phyloP scores from a whole-genome alignment of 2,888 invertebrate species.

The Xanthorhoe designata region DNA sequence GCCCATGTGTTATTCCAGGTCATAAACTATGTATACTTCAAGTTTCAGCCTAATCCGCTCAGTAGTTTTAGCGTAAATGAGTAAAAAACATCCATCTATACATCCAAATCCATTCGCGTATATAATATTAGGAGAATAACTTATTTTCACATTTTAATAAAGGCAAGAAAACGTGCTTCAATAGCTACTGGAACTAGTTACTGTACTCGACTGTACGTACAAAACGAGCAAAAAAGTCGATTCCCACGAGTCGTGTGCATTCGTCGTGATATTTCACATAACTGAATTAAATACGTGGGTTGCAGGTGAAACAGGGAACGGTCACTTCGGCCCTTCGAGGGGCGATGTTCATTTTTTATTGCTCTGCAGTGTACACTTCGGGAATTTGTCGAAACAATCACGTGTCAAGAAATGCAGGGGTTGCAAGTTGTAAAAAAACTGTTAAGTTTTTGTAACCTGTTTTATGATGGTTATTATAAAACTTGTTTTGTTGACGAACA shows the following conservation, averaged over 20 bases:
- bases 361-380: constrained; percentile 24
- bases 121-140: too few relatives aligned
- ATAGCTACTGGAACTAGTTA: constrained; percentile 5
- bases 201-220: constrained; percentile 9
- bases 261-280: constrained; percentile 62
- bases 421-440: not conserved
- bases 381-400: constrained; percentile 32
- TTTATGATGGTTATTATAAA: not conserved
- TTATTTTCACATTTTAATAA: too few relatives aligned
- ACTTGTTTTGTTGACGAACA: not conserved
- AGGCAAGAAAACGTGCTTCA: not conserved
- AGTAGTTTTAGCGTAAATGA: too few relatives aligned
- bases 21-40: too few relatives aligned
- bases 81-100: too few relatives aligned
- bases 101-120: too few relatives aligned
- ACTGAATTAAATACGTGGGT: constrained; percentile 82
- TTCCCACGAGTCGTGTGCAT: constrained; percentile 52
- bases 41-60: too few relatives aligned
- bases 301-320: constrained; percentile 71
- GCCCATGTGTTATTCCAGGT: too few relatives aligned
- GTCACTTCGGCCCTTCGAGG: constrained; percentile 58
- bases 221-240: constrained; percentile 37
- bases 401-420: constrained; percentile 17
- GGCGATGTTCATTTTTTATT: constrained; percentile 38
- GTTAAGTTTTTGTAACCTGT: not conserved